Evolutionary conservation across 2,113 vertebrate genomes (phyloP).

Genomic region (Dicerorhinus sumatrensis): DNA sequence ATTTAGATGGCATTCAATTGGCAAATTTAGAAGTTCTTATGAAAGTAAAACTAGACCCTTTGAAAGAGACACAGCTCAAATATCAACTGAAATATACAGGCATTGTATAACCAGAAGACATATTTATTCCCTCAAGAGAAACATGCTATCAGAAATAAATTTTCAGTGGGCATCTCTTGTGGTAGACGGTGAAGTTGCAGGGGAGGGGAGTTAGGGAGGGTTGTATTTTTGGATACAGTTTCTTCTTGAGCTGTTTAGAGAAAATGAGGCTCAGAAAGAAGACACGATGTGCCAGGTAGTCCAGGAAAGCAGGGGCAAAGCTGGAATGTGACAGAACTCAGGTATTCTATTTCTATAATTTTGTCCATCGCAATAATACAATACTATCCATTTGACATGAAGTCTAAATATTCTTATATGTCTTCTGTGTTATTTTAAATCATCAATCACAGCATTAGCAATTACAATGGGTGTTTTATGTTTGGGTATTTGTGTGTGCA

Average conservation of each 20-base stretch:
- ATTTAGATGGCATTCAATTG: neutral
- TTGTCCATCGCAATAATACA: neutral
- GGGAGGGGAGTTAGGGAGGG: neutral
- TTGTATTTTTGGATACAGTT: neutral
- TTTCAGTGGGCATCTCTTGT: neutral
- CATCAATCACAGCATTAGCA: neutral
- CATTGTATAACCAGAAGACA: neutral
- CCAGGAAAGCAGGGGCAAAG: neutral
- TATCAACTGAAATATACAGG: neutral
- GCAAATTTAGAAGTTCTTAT: neutral
- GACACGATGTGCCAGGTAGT: neutral
- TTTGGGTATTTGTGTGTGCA: neutral
- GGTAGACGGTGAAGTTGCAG: rapidly evolving
- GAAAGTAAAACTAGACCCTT: neutral
- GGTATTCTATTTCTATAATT: neutral
- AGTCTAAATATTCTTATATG: neutral
- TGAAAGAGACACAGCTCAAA: neutral
- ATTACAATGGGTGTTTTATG: neutral
- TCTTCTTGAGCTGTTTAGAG: neutral
- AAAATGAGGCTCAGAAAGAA: neutral
- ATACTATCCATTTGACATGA: neutral
- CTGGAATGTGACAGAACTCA: too few species aligned
- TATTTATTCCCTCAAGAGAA: neutral
- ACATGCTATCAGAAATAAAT: neutral
- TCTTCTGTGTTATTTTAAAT: neutral